Evolutionary conservation across 2,888 invertebrate genomes (phyloP).

Genomic region (Dryocosmus kuriphilus): DNA sequence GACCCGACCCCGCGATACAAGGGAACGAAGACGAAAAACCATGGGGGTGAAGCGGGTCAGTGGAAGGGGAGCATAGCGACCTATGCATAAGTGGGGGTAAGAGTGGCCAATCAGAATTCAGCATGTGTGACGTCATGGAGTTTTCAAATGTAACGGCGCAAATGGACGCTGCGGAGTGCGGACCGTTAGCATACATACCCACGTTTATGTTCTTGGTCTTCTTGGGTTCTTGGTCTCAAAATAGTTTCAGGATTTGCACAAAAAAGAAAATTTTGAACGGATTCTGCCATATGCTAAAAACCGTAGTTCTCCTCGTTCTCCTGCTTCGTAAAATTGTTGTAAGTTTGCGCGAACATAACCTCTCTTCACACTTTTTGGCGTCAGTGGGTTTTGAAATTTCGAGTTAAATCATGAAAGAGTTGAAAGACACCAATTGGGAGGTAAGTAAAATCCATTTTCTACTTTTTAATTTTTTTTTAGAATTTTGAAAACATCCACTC

Average conservation of each 20-base stretch:
- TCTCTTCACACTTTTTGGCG: constrained; percentile 4
- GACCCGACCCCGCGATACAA: too few species aligned
- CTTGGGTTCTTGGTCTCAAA: constrained; percentile 9
- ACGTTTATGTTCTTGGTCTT: too few species aligned
- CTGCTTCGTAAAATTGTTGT: too few species aligned
- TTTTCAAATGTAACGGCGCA: too few species aligned
- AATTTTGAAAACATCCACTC: not conserved
- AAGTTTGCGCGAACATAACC: constrained; percentile 17
- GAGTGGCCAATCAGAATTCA: too few species aligned
- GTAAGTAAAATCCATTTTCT: constrained; percentile 54
- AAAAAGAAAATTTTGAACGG: constrained; percentile 3
- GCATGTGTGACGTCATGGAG: too few species aligned
- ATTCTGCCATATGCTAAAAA: not conserved
- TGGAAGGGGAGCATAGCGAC: too few species aligned
- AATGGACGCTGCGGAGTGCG: too few species aligned
- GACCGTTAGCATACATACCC: not conserved
- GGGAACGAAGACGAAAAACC: too few species aligned
- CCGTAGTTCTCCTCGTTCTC: not conserved
- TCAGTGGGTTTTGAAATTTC: constrained; percentile 25
- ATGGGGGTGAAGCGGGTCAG: too few species aligned
- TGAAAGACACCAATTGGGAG: constrained; percentile 73
- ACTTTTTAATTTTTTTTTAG: not conserved
- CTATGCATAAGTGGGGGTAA: too few species aligned
- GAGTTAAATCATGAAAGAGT: too few species aligned
- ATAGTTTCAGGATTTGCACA: constrained; percentile 1